These are phyloP conservation scores for Exocentrus adspersus DNA, from an alignment of 2,888 invertebrate species.

Conservation along the genomic window DNA sequence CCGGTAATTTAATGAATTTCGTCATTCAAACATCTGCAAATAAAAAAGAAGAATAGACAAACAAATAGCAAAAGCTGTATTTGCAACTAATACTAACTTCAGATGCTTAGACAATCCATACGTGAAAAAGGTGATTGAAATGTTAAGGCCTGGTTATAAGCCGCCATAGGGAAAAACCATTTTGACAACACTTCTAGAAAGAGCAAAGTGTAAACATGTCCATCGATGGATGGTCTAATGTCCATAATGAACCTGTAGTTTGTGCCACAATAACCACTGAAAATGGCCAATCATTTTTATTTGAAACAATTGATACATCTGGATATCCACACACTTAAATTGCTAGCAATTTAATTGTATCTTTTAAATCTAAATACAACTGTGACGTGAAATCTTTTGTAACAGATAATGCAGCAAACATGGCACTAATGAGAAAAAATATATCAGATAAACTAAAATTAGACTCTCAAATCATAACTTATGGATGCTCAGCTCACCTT, in stretches of 20 bases:
- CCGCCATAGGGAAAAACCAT: slow-evolving; percentile 18
- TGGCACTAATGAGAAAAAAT: slow-evolving; percentile 13
- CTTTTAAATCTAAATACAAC: slow-evolving; percentile 3
- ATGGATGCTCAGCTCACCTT: slow-evolving; percentile 18
- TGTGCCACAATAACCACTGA: slow-evolving; percentile 32
- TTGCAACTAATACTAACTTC: not conserved
- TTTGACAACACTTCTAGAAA: slow-evolving; percentile 22
- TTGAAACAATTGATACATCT: slow-evolving; percentile 33
- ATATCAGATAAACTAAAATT: slow-evolving; percentile 11
- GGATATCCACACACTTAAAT: slow-evolving; percentile 31
- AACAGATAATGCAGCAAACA: slow-evolving; percentile 18
- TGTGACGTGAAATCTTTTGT: slow-evolving; percentile 13
- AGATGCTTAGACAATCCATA: not conserved
- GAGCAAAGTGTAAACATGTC: slow-evolving; percentile 29
- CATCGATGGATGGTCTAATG: slow-evolving; percentile 38
- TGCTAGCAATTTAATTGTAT: not conserved
- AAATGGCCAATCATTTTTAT: slow-evolving; percentile 23
- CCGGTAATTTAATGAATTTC: too few species aligned
- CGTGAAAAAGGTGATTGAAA: not conserved
- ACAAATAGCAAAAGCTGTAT: not conserved
- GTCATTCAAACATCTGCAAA: not conserved
- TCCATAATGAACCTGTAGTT: slow-evolving; percentile 36
- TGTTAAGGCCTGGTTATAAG: slow-evolving; percentile 32
- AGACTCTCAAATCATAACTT: slow-evolving; percentile 5
- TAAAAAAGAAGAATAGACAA: not conserved